Evolutionary conservation across 1,140 invertebrate species (phyloP).

Genomic region (Drosophila sechellia): DNA sequence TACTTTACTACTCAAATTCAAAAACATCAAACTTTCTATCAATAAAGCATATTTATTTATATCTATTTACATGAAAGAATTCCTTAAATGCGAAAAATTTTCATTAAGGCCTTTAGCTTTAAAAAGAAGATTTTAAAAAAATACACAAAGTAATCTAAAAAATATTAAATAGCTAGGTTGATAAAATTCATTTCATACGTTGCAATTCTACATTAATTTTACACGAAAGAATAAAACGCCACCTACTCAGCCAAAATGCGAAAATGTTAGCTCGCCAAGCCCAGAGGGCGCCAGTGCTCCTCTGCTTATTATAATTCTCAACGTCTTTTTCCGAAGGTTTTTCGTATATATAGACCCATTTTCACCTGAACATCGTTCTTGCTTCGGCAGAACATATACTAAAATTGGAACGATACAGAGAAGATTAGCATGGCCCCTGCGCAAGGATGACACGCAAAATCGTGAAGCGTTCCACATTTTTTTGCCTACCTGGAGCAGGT

Average conservation of each 20-base stretch:
- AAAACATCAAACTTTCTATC: no score
- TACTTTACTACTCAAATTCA: neutral
- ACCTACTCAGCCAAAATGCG: neutral
- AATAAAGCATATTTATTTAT: no score
- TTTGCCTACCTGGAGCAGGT: constrained; percentile 67
- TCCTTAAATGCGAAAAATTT: no score
- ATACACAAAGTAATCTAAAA: no score
- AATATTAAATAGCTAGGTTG: no score
- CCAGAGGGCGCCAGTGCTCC: neutral
- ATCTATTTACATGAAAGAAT: no score
- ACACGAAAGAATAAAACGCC: neutral
- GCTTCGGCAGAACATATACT: constrained; percentile 92
- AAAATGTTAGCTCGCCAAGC: neutral
- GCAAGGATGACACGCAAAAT: constrained; percentile 96
- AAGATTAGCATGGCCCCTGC: constrained; percentile 97
- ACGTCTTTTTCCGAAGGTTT: rapidly evolving
- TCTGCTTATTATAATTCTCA: neutral
- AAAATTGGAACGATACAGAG: constrained; percentile 96
- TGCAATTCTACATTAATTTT: neutral
- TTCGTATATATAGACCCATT: neutral
- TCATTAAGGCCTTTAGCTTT: no score
- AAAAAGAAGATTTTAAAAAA: no score
- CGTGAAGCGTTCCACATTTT: constrained; percentile 94
- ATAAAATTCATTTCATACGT: no score
- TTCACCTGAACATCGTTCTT: constrained; percentile 85